Base-by-base conservation (phyloP, 2,888 invertebrate genomes). In the Spodoptera littoralis region DNA sequence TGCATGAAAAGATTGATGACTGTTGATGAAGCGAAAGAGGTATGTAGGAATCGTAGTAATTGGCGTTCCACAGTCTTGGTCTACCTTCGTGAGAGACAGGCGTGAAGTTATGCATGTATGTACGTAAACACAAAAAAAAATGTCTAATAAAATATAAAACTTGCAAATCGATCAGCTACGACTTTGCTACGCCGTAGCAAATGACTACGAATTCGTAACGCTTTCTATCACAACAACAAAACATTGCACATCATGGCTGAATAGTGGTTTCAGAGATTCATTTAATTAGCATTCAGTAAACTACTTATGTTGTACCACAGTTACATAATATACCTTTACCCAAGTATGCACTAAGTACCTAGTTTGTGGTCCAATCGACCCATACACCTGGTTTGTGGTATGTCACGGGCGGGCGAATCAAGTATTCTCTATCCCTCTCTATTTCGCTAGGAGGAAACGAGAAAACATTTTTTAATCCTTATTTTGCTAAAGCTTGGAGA, bases 341-440 rank as follows among this genome's bases (percentile, higher is more conserved):
- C 3, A 27, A 4, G 44, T 27, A 42, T 70, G 50, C 22, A 44
- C 59, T 56, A 60, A 50, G 24, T 66, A 60, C 36, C 42, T 11
- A 66, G 56, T 56, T 60, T 47, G 73, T 30, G 70, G 73, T 44
- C 46, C n/a, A 18, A 24, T 46, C 42, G 73, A 73, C 67, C 41
- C 42, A 60, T 44, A 57, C 54, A 51, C 70, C 54, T 67, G 60
- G 73, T 53, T 36, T 70, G 60, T 36, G 70, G 68, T 51, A 24
- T 41, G 53, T 57, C 54, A 60, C 11, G 53, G 44, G 13, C 2
- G 56, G 42, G 18, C 24, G 18, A 64, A 58, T 51, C 43, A 47
- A 44, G 27, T 18, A 11, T 12, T 22, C 42, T 11, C 27, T 68
- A 74, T 55, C 69, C 22, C 52, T 70, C 27, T 46, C 27, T 46